Evolutionary conservation across 2,888 invertebrate genomes (phyloP).

Genomic region (Callimorpha dominula): DNA sequence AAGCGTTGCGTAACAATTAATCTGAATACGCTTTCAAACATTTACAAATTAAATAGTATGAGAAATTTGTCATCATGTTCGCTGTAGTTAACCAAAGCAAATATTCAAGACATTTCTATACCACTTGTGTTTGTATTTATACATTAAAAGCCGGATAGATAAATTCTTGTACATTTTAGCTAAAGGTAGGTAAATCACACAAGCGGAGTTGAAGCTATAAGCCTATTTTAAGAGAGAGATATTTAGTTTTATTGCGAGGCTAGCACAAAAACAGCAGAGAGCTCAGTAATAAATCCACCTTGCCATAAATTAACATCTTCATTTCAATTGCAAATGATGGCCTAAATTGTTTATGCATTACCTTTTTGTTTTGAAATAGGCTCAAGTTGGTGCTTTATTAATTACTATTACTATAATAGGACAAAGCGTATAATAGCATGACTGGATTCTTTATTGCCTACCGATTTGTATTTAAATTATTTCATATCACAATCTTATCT

Average conservation of each 20-base stretch:
- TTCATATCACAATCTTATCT: not conserved
- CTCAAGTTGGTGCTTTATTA: not conserved
- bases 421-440: constrained; percentile 42
- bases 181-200: not conserved
- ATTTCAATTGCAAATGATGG: constrained; percentile 14
- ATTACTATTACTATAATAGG: not conserved
- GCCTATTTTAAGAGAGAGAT: not conserved
- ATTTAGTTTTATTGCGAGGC: not conserved
- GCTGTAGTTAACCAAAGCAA: not conserved
- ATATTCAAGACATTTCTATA: not conserved
- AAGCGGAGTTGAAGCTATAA: not conserved
- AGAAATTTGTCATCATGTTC: not conserved
- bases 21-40: too few species aligned
- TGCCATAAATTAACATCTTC: constrained; percentile 1
- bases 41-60: not conserved
- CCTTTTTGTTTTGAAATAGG: constrained; percentile 1
- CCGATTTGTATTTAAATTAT: not conserved
- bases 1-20: too few species aligned
- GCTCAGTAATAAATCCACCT: constrained; percentile 7
- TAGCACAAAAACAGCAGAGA: not conserved
- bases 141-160: not conserved
- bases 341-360: constrained; percentile 2
- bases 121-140: not conserved
- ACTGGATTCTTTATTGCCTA: constrained; percentile 13
- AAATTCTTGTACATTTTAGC: not conserved